Percentiles rank a stretch among this genome's conserved stretches.
Evolutionary conservation across 2,797 vertebrate genomes (phyloP).

Genomic region (Pangasius mekongensis): DNA sequence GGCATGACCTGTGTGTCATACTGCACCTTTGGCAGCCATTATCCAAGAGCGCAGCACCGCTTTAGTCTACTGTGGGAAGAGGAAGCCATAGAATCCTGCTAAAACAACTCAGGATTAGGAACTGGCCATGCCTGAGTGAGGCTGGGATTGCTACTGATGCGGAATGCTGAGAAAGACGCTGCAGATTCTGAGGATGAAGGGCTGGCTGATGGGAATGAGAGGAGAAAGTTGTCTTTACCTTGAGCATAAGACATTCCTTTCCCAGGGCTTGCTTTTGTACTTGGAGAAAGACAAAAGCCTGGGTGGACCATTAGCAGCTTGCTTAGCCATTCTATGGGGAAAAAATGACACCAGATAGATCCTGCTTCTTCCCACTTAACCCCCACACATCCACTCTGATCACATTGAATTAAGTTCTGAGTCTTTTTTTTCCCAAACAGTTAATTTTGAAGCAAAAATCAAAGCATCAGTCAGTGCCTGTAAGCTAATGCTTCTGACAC

Average conservation of each 20-base stretch:
- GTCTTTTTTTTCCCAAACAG: constrained; percentile 37
- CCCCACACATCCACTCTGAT: constrained; percentile 32
- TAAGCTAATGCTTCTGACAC: constrained; percentile 66
- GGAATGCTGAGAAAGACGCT: constrained; percentile 84
- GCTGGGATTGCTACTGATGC: constrained; percentile 83
- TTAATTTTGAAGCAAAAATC: constrained; percentile 67
- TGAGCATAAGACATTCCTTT: constrained; percentile 86
- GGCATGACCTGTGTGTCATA: constrained; percentile 70
- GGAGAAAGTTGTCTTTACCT: constrained; percentile 82
- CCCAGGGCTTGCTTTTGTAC: constrained; percentile 80
- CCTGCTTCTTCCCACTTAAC: constrained; percentile 64
- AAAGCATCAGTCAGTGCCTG: constrained; percentile 62
- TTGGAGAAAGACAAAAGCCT: constrained; percentile 77
- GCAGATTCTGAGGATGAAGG: constrained; percentile 77
- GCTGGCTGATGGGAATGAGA: constrained; percentile 77
- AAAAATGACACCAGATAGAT: constrained; percentile 64
- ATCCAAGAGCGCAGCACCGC: constrained; percentile 76
- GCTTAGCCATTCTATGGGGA: constrained; percentile 68
- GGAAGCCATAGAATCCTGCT: constrained; percentile 83
- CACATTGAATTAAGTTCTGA: constrained; percentile 48
- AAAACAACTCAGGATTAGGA: constrained; percentile 86
- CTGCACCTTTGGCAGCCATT: constrained; percentile 75
- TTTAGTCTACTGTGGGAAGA: constrained; percentile 87
- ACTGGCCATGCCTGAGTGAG: constrained; percentile 76
- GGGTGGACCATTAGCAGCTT: constrained; percentile 71